phyloP scores from a whole-genome alignment of 1,140 invertebrate species.

The Drosophila repleta region DNA sequence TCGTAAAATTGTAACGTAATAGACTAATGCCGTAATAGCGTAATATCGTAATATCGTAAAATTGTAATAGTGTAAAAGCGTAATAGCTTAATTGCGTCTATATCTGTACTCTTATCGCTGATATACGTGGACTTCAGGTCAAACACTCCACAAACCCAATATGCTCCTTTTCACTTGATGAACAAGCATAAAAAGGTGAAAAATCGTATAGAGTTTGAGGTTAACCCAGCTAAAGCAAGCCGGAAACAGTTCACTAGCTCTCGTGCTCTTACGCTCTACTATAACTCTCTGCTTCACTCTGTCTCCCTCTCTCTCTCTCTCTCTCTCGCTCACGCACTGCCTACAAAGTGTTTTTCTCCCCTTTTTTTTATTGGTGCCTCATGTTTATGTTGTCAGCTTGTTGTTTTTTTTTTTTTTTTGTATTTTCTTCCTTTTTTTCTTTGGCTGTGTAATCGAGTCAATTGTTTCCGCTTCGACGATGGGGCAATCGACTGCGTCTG shows the following conservation, averaged over 20 bases:
- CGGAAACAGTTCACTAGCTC: constrained; percentile 24
- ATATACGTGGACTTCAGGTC: too few species aligned
- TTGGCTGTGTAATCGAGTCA: constrained; percentile 77
- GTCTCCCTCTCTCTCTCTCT: neutral
- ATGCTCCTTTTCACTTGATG: too few species aligned
- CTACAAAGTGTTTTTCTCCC: constrained; percentile 60
- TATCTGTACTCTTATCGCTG: too few species aligned
- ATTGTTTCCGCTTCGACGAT: constrained; percentile 80
- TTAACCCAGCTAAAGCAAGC: constrained; percentile 47
- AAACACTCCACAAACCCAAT: too few species aligned
- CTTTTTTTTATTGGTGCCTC: constrained; percentile 67
- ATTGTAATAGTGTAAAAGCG: too few species aligned
- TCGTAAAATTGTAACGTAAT: too few species aligned
- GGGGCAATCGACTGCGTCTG: constrained; percentile 80
- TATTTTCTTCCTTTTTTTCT: constrained; percentile 13
- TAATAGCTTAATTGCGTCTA: too few species aligned
- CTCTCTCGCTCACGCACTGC: constrained; percentile 14
- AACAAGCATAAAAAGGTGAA: neutral
- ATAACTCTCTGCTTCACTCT: too few species aligned
- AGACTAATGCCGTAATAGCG: too few species aligned
- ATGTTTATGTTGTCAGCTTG: constrained; percentile 76
- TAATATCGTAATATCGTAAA: too few species aligned
- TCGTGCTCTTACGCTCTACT: neutral
- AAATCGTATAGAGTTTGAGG: constrained; percentile 17
- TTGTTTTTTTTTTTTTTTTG: constrained; percentile 24